Percentiles rank a stretch among this genome's conserved stretches.
Evolutionary conservation across 2,888 invertebrate species (phyloP).

Genomic region (Escarpia spicata): DNA sequence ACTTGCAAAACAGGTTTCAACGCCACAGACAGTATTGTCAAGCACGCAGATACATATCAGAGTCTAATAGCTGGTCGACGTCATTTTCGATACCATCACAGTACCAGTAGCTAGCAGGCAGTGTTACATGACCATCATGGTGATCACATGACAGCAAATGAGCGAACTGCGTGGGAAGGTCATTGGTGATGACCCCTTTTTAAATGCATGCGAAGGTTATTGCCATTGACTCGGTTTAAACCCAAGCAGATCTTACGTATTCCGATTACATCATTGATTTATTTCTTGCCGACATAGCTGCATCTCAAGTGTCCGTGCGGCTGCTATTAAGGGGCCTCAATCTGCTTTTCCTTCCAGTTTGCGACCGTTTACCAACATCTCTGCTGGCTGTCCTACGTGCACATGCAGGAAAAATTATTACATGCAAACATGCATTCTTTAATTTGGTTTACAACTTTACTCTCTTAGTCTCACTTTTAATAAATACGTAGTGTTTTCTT

Average conservation of each 20-base stretch:
- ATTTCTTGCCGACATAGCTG: no score
- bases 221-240: not conserved
- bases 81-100: conserved; percentile 1
- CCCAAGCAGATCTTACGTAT: not conserved
- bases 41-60: not conserved
- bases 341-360: no score
- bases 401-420: not conserved
- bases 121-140: not conserved
- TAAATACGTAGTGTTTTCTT: no score
- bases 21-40: not conserved
- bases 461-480: no score
- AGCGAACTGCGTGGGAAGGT: not conserved
- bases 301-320: no score
- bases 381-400: not conserved
- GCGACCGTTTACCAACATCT: not conserved
- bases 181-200: not conserved
- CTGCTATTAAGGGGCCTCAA: no score
- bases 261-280: no score
- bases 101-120: not conserved
- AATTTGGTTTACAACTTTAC: no score
- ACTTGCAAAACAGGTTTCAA: not conserved
- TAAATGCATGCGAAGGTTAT: not conserved
- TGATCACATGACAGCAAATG: not conserved
- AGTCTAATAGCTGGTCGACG: not conserved
- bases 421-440: not conserved